These are phyloP conservation scores for Actinemys pallida DNA, from an alignment of 2,113 vertebrate genomes.

Conservation along the genomic window DNA sequence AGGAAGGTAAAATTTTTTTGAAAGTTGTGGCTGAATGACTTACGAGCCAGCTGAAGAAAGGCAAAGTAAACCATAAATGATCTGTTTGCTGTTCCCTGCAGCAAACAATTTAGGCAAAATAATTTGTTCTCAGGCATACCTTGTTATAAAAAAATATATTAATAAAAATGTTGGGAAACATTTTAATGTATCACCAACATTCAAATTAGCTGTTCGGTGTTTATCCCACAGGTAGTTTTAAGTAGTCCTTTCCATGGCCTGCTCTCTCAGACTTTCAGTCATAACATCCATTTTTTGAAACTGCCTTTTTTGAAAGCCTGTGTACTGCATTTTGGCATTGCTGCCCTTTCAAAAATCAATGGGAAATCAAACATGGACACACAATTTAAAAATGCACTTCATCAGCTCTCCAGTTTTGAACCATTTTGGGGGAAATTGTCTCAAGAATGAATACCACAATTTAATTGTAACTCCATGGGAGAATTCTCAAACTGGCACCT, in stretches of 20 bases:
- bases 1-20: constrained; percentile 59
- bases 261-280: neutral
- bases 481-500: constrained; percentile 30
- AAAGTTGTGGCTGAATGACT: constrained; percentile 63
- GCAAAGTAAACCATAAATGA: constrained; percentile 47
- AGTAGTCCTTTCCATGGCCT: neutral
- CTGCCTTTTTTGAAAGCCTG: neutral
- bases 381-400: neutral
- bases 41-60: constrained; percentile 42
- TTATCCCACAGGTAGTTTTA: neutral
- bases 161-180: neutral
- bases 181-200: neutral
- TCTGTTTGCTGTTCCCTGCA: constrained; percentile 41
- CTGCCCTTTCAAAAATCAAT: constrained; percentile 5
- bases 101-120: constrained; percentile 27
- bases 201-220: fast-evolving
- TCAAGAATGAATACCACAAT: constrained; percentile 45
- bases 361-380: neutral
- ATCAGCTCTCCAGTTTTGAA: neutral
- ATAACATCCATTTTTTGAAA: neutral
- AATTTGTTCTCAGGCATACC: neutral
- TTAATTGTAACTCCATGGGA: constrained; percentile 26
- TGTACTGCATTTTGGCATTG: neutral
- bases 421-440: neutral
- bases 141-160: neutral